These are phyloP conservation scores for Microcebus ravelobensis DNA, from an alignment of 2,113 vertebrate genomes.

Conservation along the genomic window DNA sequence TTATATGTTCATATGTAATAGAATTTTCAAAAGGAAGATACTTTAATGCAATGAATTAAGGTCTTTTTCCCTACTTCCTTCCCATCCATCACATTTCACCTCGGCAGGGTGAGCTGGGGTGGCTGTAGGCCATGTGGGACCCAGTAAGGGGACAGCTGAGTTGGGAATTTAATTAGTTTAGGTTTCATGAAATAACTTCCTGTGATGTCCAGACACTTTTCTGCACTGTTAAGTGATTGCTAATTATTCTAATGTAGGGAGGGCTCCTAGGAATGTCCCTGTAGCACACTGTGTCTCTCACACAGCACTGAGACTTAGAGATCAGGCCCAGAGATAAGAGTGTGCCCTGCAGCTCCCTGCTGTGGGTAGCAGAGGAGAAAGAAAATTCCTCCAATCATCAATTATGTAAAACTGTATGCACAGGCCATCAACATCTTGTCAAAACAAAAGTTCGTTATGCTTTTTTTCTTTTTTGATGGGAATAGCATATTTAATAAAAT, in stretches of 20 bases:
- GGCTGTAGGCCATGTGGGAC: not conserved
- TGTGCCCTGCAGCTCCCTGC: too few relatives aligned
- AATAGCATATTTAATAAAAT: constrained; percentile 1
- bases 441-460: not conserved
- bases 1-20: not conserved
- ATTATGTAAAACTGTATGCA: not conserved
- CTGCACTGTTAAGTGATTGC: not conserved
- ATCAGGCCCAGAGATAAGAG: not conserved
- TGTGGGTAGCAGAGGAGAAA: not conserved
- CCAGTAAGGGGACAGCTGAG: too few relatives aligned
- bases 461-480: not conserved
- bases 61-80: not conserved
- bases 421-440: not conserved
- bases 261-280: not conserved
- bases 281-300: not conserved
- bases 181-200: not conserved
- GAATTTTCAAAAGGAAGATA: not conserved
- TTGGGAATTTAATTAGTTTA: not conserved
- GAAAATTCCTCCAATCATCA: not conserved
- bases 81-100: too few relatives aligned
- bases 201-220: not conserved
- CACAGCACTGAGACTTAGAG: not conserved
- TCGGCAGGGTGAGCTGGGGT: not conserved
- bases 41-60: not conserved
- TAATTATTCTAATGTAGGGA: not conserved